These are phyloP conservation scores for Oncorhynchus tshawytscha DNA, from an alignment of 2,113 vertebrate species.

Conservation along the genomic window DNA sequence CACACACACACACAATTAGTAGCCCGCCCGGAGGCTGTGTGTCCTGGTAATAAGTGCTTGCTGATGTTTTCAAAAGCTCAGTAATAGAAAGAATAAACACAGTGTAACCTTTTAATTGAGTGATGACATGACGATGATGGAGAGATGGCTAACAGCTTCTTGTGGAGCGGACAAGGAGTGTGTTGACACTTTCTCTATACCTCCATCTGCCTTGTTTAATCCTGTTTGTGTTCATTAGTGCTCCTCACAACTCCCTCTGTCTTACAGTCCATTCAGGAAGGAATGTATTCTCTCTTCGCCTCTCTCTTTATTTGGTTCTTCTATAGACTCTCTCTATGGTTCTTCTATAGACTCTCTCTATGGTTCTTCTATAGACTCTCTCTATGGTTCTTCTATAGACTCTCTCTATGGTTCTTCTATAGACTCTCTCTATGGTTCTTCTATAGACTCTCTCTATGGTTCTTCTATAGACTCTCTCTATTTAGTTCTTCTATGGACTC, in stretches of 20 bases:
- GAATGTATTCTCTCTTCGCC: background rate
- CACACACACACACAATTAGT: constrained; percentile 23
- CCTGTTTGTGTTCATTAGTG: constrained; percentile 57
- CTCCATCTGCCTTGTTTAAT: constrained; percentile 21
- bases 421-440: too few relatives aligned
- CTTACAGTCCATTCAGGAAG: background rate
- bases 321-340: background rate
- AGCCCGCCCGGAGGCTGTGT: constrained; percentile 49
- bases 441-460: too few relatives aligned
- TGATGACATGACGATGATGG: constrained; percentile 69
- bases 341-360: too few relatives aligned
- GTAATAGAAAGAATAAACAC: constrained; percentile 73
- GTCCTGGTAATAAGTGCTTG: constrained; percentile 61
- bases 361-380: background rate
- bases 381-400: background rate
- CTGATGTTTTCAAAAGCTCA: constrained; percentile 67
- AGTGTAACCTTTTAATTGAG: constrained; percentile 76
- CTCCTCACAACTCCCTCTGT: background rate
- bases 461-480: too few relatives aligned
- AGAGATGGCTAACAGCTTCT: constrained; percentile 51
- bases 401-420: too few relatives aligned
- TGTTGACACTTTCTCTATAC: background rate
- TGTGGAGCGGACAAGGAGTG: constrained; percentile 33
- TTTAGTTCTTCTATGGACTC: too few relatives aligned
- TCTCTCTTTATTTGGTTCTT: background rate